Evolutionary conservation across 2,113 vertebrate species (phyloP), one percentile per base, ranked within the genome.

Genomic region (Xiphophorus maculatus): DNA sequence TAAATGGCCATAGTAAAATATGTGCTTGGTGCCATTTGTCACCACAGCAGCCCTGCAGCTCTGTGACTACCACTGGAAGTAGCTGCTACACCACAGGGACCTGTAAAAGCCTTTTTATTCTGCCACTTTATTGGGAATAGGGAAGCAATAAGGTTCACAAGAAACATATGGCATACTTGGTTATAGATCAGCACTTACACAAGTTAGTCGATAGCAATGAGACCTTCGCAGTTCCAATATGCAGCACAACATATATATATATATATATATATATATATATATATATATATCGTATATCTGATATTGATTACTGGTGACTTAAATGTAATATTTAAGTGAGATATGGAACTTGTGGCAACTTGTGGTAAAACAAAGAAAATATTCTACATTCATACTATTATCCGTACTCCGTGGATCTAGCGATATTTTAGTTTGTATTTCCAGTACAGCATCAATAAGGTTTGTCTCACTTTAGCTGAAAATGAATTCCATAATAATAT

Each of bases 61-160:
- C 89, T 84, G 84, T 84, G 88, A 89, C 87, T 89, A 73, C 82
- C 77, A 82, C 42, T 83, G 84, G 72, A 87, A 90, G 90, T 89
- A 88, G 88, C 88, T 86, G 89, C 84, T 82, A 83, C 90, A 58
- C 91, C 88, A 44, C 84, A 78, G 89, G 91, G 92, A 93, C 85
- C 86, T 73, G 87, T 92, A 92, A 93, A 93, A 92, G 87, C 85
- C 88, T 83, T 92, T 92, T 92, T 92, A 93, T 93, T 90, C 89
- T 85, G 85, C 91, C 91, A 91, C 91, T 93, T 93, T 91, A 92
- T 90, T 92, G 90, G 83, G 83, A 90, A 91, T 86, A 83, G 85
- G 88, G 91, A 91, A 92, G 92, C 91, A 89, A 92, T 92, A 90
- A 89, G 85, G 92, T 90, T 87, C 89, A 86, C 76, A 60, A 77